These are phyloP conservation scores for Cyprinella venusta DNA, from an alignment of 2,797 vertebrate species.

Conservation along the genomic window DNA sequence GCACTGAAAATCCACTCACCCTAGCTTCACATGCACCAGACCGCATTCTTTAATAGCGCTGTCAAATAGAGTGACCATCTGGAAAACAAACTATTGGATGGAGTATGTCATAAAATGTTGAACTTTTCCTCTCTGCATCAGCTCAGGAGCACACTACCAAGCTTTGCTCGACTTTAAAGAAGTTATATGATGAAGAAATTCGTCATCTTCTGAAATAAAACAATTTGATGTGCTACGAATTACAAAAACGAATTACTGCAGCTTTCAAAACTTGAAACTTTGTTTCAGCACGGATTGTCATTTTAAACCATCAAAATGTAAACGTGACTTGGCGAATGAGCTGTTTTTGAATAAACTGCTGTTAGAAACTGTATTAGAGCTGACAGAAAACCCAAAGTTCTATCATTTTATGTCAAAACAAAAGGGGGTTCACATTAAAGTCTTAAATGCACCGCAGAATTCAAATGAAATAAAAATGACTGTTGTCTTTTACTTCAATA, in stretches of 20 bases:
- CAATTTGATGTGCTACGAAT: background rate
- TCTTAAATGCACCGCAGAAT: constrained; percentile 4
- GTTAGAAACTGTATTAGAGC: background rate
- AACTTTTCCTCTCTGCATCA: constrained; percentile 22
- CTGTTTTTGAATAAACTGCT: background rate
- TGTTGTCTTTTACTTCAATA: background rate
- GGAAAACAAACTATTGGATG: constrained; percentile 36
- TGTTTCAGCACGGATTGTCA: background rate
- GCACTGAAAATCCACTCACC: constrained; percentile 35
- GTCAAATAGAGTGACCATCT: constrained; percentile 47
- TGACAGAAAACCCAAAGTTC: constrained; percentile 2
- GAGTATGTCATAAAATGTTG: constrained; percentile 22
- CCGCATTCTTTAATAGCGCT: constrained; percentile 36
- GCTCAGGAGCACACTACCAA: background rate
- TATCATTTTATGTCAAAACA: background rate
- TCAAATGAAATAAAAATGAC: background rate
- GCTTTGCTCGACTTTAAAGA: constrained; percentile 27
- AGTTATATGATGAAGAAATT: constrained; percentile 12
- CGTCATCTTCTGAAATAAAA: background rate
- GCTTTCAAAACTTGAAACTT: constrained; percentile 11
- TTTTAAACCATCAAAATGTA: constrained; percentile 13
- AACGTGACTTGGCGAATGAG: background rate
- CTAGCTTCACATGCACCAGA: constrained; percentile 20
- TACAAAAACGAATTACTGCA: background rate
- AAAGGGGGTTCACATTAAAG: background rate